Evolutionary conservation across 2,113 vertebrate genomes (phyloP).

Genomic region (Podocnemis expansa): DNA sequence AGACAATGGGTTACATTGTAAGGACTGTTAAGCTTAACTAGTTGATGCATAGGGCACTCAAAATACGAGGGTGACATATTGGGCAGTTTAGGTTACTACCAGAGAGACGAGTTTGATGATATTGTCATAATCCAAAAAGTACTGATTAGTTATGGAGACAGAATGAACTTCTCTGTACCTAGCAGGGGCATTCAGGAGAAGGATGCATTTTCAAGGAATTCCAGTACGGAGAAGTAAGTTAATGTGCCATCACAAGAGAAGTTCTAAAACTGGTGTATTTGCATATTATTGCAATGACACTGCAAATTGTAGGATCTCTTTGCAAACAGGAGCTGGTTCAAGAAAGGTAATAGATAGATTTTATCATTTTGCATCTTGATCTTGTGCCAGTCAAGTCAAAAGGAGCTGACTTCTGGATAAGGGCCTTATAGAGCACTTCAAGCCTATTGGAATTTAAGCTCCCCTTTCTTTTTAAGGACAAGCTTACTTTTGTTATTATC

Average conservation of each 20-base stretch:
- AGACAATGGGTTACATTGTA: background rate
- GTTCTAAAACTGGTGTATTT: background rate
- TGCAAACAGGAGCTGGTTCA: background rate
- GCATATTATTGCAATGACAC: background rate
- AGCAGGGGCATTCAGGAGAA: background rate
- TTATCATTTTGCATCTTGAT: background rate
- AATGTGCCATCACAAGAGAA: background rate
- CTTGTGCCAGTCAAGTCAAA: background rate
- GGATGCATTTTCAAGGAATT: background rate
- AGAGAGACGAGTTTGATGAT: background rate
- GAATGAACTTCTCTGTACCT: accelerated
- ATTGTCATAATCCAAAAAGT: background rate
- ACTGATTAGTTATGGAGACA: background rate
- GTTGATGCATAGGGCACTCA: background rate
- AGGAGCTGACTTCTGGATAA: conserved; percentile 3
- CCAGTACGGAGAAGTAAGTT: background rate
- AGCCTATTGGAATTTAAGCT: background rate
- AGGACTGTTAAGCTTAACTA: conserved; percentile 10
- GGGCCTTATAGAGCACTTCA: background rate
- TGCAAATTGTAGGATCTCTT: background rate
- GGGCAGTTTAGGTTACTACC: background rate
- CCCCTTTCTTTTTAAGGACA: background rate
- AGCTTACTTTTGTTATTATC: conserved; percentile 44
- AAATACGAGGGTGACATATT: background rate
- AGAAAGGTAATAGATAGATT: background rate